phyloP scores from a whole-genome alignment of 2,888 invertebrate species.

The Drosophila lutescens region DNA sequence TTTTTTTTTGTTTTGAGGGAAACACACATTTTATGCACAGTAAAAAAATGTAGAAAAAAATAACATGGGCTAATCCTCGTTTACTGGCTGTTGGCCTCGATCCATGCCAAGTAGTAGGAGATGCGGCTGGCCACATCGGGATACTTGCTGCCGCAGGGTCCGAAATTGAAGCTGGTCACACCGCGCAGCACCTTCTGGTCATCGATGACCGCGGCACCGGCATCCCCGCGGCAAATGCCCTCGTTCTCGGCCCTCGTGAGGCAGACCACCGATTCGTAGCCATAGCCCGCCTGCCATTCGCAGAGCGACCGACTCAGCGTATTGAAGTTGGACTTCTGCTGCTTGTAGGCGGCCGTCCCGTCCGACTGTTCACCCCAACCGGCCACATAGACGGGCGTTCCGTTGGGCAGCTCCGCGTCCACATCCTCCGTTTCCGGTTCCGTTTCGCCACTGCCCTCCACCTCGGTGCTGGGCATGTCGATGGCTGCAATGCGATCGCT shows the following conservation, averaged over 20 bases:
- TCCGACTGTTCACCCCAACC: slow-evolving; percentile 79
- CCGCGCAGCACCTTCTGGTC: slow-evolving; percentile 69
- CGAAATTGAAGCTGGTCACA: slow-evolving; percentile 74
- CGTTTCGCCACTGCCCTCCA: slow-evolving; percentile 11
- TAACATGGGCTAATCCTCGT: slow-evolving; percentile 1
- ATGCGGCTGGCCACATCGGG: slow-evolving; percentile 79
- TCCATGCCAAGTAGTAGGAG: slow-evolving; percentile 75
- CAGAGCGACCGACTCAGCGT: slow-evolving; percentile 64
- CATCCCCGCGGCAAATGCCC: slow-evolving; percentile 82
- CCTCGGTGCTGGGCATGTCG: slow-evolving; percentile 43
- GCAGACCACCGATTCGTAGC: slow-evolving; percentile 74
- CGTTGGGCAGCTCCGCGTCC: slow-evolving; percentile 49
- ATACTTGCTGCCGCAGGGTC: slow-evolving; percentile 75
- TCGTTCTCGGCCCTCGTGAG: slow-evolving; percentile 64
- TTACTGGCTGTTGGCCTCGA: slow-evolving; percentile 43
- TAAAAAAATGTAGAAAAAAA: slow-evolving; percentile 59
- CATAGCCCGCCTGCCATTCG: slow-evolving; percentile 70
- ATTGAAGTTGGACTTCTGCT: slow-evolving; percentile 73
- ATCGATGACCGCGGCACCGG: slow-evolving; percentile 77
- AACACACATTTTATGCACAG: slow-evolving; percentile 52
- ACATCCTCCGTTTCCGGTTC: slow-evolving; percentile 17
- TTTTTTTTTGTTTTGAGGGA: neutral
- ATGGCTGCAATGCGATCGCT: slow-evolving; percentile 63
- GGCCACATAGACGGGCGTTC: slow-evolving; percentile 66
- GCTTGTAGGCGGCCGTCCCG: slow-evolving; percentile 65